A percentile compares a stretch with the other conserved stretches of the same genome.
These are phyloP conservation scores for Trichogramma evanescens DNA, from an alignment of 2,888 invertebrate genomes.

Conservation along the genomic window DNA sequence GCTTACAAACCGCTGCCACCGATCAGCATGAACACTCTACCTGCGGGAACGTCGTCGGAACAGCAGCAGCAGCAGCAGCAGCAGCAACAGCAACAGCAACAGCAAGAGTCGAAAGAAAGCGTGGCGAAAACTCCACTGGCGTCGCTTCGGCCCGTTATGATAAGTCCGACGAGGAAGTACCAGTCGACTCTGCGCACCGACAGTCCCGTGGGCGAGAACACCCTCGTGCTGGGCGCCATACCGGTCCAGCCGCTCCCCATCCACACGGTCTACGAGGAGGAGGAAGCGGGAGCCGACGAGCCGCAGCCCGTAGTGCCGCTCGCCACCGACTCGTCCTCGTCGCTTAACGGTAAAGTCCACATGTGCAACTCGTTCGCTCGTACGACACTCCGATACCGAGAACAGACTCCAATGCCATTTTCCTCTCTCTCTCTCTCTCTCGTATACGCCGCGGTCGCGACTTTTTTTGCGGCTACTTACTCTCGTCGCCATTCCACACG, in stretches of 20 bases:
- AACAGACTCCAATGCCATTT: no score
- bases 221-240: slow-evolving; percentile 33
- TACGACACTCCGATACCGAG: no score
- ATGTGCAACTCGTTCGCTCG: no score
- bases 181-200: slow-evolving; percentile 35
- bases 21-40: slow-evolving; percentile 21
- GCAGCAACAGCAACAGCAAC: background rate
- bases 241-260: slow-evolving; percentile 31
- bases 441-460: no score
- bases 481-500: no score
- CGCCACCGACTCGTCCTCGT: slow-evolving; percentile 10
- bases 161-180: slow-evolving; percentile 31
- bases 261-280: slow-evolving; percentile 14
- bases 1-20: slow-evolving; percentile 38
- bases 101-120: background rate
- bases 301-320: slow-evolving; percentile 15
- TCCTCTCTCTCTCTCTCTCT: no score
- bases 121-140: no score
- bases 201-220: slow-evolving; percentile 31
- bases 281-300: background rate
- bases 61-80: background rate
- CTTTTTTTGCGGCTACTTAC: no score
- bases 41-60: slow-evolving; percentile 4
- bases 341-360: slow-evolving; percentile 1
- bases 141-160: background rate